Base-by-base conservation (phyloP, 2,797 vertebrate species). In the Dromococcyx pavoninus region DNA sequence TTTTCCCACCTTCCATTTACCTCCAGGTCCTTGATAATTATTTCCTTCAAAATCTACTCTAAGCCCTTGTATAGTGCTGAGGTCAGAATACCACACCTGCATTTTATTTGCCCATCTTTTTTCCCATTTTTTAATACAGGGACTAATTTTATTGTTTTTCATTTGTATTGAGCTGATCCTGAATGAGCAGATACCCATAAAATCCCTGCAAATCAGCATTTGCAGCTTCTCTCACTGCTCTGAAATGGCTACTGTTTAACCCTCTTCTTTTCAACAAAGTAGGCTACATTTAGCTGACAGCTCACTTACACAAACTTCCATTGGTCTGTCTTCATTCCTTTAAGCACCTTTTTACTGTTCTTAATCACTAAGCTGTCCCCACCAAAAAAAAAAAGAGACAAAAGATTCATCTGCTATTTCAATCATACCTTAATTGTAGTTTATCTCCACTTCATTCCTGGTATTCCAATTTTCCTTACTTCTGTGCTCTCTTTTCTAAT, bases 1-100 rank as follows among this genome's bases (percentile, higher is more conserved):
- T 94, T 90, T 93, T 70, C 71, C 88, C 35, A 35, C 54, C 96
- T 80, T 72, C 88, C 73, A 81, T 93, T 93, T 94, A 88, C 83
- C 62, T 77, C 24, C 46, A 86, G 54, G 65, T 84, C 51, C 62
- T 81, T 73, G 88, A 44, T 83, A 72, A 15, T 17, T 66, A 77
- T 89, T 88, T 43, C 57, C 33, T 94, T 78, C 83, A 78, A 56
- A 88, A 76, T 76, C 46, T 88, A 21, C 60, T 90, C 46, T 44
- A 81, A 60, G 76, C 88, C 83, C 88, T 95, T 94, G n/a, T 21
- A 73, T 64, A 28, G 12, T n/a, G n/a, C 41, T 73, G 67, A 91
- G 94, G 90, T 94, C 86, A 96, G 88, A 57, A 62, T 32, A 37
- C 62, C 58, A 32, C 37, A 19, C 32, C 44, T 72, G 11, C 13